Evolutionary conservation across 2,888 invertebrate genomes (phyloP).

Genomic region (Neoascia interrupta): DNA sequence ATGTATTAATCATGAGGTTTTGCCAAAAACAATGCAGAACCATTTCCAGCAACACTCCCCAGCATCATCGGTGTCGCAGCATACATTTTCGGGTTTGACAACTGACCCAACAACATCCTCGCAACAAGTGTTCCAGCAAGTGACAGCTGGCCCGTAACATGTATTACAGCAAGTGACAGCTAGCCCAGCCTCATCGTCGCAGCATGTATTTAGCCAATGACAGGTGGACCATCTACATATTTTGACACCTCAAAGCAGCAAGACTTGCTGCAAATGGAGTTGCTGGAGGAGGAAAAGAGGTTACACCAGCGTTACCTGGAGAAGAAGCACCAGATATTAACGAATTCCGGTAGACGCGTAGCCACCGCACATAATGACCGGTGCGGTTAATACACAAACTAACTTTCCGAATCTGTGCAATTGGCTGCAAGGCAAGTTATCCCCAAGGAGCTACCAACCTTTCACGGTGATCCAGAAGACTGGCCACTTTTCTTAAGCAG

Average conservation of each 20-base stretch:
- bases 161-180: no score
- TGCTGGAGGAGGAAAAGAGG: constrained; percentile 47
- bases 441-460: constrained; percentile 19
- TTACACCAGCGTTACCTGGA: constrained; percentile 28
- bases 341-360: background rate
- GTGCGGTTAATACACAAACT: background rate
- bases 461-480: constrained; percentile 48
- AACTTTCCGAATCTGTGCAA: constrained; percentile 17
- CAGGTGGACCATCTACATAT: no score
- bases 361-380: background rate
- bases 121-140: no score
- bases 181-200: no score
- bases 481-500: constrained; percentile 62
- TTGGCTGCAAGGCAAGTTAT: constrained; percentile 50
- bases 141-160: no score
- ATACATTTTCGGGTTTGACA: background rate
- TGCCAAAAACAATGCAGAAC: no score
- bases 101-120: background rate
- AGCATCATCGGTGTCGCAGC: background rate
- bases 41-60: background rate
- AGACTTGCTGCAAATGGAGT: constrained; percentile 24
- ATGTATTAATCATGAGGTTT: no score
- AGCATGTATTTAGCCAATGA: no score
- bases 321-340: constrained; percentile 3
- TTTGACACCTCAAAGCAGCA: background rate